Evolutionary conservation across 2,113 vertebrate species (phyloP).

Genomic region (Sturnus vulgaris): DNA sequence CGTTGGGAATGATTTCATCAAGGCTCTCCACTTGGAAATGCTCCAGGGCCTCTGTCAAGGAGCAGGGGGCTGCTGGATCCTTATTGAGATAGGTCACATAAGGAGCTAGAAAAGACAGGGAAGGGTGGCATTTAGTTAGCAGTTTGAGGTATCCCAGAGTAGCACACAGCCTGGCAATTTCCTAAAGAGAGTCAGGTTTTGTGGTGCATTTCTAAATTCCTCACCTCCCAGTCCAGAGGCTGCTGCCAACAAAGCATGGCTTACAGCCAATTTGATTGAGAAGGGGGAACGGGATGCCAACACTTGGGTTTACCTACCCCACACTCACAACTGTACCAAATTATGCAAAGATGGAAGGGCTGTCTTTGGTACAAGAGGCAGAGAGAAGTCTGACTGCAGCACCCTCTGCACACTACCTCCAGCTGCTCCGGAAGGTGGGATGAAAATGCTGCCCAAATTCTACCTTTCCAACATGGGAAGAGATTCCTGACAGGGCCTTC

Average conservation of each 20-base stretch:
- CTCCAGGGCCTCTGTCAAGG: conserved; percentile 93
- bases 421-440: neutral
- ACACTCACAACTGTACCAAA: neutral
- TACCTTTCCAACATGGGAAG: neutral
- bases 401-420: rapidly evolving
- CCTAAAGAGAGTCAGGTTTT: neutral
- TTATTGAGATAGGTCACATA: conserved; percentile 94
- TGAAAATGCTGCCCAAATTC: neutral
- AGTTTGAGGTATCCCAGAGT: neutral
- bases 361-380: neutral
- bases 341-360: neutral
- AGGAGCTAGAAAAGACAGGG: conserved; percentile 78
- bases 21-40: conserved; percentile 94
- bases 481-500: neutral
- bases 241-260: neutral
- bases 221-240: neutral
- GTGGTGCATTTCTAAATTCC: neutral
- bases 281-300: neutral
- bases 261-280: neutral
- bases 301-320: neutral
- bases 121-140: neutral
- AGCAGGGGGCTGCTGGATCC: conserved; percentile 89
- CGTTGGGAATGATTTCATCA: conserved; percentile 83
- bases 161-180: neutral
- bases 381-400: neutral